phyloP scores from a whole-genome alignment of 2,797 vertebrate species.

The Enteromius afrohamiltoni region DNA sequence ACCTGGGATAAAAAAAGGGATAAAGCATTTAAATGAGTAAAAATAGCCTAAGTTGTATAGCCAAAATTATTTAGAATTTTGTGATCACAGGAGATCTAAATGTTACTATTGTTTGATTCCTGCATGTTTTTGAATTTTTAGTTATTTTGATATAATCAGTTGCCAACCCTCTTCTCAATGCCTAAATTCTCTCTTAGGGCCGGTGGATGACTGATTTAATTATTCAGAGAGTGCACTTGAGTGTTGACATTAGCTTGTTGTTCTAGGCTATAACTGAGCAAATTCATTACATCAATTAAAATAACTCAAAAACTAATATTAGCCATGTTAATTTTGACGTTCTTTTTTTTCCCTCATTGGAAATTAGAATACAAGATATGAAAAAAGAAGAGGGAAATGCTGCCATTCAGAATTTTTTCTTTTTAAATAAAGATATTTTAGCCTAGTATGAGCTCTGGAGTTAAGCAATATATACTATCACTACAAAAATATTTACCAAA shows the following conservation, averaged over 20 bases:
- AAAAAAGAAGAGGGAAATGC: background rate
- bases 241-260: conserved; percentile 34
- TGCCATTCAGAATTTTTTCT: background rate
- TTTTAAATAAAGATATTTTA: background rate
- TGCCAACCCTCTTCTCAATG: background rate
- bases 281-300: background rate
- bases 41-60: background rate
- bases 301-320: background rate
- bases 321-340: background rate
- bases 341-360: background rate
- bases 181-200: background rate
- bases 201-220: conserved; percentile 16
- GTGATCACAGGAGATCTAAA: background rate
- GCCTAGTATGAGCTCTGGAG: background rate
- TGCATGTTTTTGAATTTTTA: background rate
- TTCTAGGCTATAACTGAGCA: conserved; percentile 2
- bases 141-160: background rate
- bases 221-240: conserved; percentile 9
- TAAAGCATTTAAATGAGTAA: background rate
- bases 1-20: background rate
- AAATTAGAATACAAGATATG: conserved; percentile 8
- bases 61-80: background rate
- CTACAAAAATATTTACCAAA: background rate
- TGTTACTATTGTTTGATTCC: background rate
- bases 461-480: background rate